These are phyloP conservation scores for Grammomys surdaster DNA, from an alignment of 2,113 vertebrate species.

Conservation along the genomic window DNA sequence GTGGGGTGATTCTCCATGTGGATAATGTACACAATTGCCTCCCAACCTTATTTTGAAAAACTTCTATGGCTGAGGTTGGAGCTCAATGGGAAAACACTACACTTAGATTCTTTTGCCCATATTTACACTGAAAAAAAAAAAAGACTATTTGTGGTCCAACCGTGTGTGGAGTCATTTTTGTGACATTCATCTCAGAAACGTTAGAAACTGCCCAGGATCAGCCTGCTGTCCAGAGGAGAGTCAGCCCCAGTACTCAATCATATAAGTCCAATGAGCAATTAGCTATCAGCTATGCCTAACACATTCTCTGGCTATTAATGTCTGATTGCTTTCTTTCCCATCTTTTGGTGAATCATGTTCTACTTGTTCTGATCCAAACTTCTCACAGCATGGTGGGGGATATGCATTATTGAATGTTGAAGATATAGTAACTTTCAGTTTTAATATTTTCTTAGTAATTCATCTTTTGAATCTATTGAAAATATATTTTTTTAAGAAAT, in stretches of 20 bases:
- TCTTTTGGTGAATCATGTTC: background rate
- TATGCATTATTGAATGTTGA: background rate
- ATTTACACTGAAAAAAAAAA: background rate
- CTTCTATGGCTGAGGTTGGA: background rate
- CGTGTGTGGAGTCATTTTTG: too few species aligned
- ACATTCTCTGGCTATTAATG: background rate
- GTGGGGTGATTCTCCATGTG: background rate
- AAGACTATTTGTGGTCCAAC: background rate
- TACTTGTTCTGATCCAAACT: background rate
- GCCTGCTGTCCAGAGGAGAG: background rate
- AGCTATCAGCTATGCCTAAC: background rate
- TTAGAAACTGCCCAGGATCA: background rate
- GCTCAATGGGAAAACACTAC: background rate
- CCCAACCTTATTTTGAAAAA: background rate
- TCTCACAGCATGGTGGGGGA: background rate
- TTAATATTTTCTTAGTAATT: conserved; percentile 7
- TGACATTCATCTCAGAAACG: background rate
- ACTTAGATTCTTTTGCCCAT: background rate
- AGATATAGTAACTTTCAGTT: background rate
- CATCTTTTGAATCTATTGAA: background rate
- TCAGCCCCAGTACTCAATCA: too few species aligned
- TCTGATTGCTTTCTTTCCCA: background rate
- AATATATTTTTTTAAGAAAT: background rate
- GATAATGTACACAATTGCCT: background rate
- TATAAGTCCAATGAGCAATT: background rate